Evolutionary conservation across 2,888 invertebrate genomes (phyloP), one percentile per base, ranked within the genome.

Genomic region (Scrobipalpa costella): DNA sequence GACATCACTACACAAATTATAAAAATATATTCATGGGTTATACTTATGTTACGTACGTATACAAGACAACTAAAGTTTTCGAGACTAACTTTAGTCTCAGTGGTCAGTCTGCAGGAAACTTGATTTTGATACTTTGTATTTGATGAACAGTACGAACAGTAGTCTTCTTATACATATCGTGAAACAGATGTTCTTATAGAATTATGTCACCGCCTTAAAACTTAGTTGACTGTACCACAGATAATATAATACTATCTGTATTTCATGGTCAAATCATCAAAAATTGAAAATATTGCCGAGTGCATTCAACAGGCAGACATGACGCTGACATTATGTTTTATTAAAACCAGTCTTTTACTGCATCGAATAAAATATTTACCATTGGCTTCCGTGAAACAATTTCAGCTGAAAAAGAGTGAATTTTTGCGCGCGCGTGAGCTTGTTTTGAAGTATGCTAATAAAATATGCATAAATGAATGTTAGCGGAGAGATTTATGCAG

Each of bases 241-340:
- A n/a, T n/a, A n/a, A n/a, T n/a, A n/a, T n/a, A n/a, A n/a, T n/a
- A n/a, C n/a, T n/a, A n/a, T n/a, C n/a, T n/a, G n/a, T n/a, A n/a
- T n/a, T n/a, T n/a, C n/a, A n/a, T n/a, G n/a, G n/a, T n/a, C n/a
- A n/a, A n/a, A n/a, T n/a, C n/a, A n/a, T n/a, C n/a, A n/a, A n/a
- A n/a, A n/a, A n/a, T n/a, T n/a, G n/a, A n/a, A n/a, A n/a, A n/a
- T 19, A 19, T 19, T 11, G 50, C 21, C 5, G 21, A 50, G 19
- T 50, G 50, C 40, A 50, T 19, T 21, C 57, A 36, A 63, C 60
- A 58, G 57, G 62, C 57, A 38, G 21, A 40, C 44, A 55, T 11
- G 50, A 57, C 9, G 19, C 19, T 7, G 38, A 58, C 38, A 58
- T n/a, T 17, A 55, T 27, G n/a, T 33, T 55, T 33, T 33, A 21